Evolutionary conservation across 2,888 invertebrate species (phyloP).

Genomic region (Sminthurinus aureus): DNA sequence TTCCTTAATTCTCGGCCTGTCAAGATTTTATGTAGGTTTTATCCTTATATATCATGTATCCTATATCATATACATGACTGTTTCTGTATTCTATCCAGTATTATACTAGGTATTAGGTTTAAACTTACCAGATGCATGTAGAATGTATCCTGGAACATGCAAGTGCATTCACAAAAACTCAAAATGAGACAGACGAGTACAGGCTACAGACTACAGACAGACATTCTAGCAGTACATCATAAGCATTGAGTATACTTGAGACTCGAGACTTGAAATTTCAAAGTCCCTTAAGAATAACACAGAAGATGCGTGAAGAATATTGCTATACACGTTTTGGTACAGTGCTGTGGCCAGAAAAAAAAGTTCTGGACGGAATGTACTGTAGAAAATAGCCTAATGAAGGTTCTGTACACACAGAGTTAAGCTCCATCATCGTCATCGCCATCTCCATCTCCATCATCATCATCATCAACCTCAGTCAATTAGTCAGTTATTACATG

Average conservation of each 20-base stretch:
- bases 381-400: slow-evolving; percentile 14
- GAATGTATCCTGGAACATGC: too few species aligned
- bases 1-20: neutral
- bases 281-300: neutral
- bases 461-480: too few species aligned
- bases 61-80: neutral
- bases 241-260: neutral
- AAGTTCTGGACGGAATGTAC: neutral
- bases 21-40: slow-evolving; percentile 6
- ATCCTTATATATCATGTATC: neutral
- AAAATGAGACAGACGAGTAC: neutral
- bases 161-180: neutral
- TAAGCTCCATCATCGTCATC: neutral
- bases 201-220: neutral
- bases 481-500: too few species aligned
- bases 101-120: neutral
- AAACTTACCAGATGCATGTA: too few species aligned
- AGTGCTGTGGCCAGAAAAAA: neutral
- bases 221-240: too few species aligned
- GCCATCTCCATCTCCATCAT: too few species aligned
- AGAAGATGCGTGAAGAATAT: too few species aligned
- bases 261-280: neutral
- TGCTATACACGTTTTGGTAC: too few species aligned
- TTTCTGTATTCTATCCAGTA: neutral
- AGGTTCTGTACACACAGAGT: neutral